Evolutionary conservation across 2,888 invertebrate genomes (phyloP).

Genomic region (Pachymerium ferrugineum): DNA sequence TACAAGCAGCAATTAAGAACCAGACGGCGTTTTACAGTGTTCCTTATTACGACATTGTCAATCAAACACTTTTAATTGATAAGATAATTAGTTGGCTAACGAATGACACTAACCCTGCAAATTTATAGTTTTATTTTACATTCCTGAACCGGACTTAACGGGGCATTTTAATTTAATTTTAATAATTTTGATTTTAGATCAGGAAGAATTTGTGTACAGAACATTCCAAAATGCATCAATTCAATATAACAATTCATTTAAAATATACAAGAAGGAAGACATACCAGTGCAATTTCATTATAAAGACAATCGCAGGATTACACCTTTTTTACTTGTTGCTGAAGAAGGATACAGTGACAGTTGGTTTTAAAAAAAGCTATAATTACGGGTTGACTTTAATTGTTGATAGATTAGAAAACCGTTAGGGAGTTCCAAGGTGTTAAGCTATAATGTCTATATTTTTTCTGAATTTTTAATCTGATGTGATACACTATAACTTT

Average conservation of each 20-base stretch:
- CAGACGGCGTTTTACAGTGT: slow-evolving; percentile 46
- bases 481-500: too few relatives aligned
- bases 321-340: slow-evolving; percentile 59
- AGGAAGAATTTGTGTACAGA: slow-evolving; percentile 34
- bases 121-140: slow-evolving; percentile 63
- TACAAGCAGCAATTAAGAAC: slow-evolving; percentile 51
- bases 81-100: slow-evolving; percentile 57
- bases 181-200: slow-evolving; percentile 9
- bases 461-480: too few relatives aligned
- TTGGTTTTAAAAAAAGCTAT: too few relatives aligned
- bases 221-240: slow-evolving; percentile 33
- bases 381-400: too few relatives aligned
- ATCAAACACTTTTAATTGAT: slow-evolving; percentile 51
- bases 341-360: slow-evolving; percentile 58
- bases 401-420: too few relatives aligned
- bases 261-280: slow-evolving; percentile 57
- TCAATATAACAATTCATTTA: not conserved
- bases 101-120: slow-evolving; percentile 57
- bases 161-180: slow-evolving; percentile 53
- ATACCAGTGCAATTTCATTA: slow-evolving; percentile 59
- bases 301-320: slow-evolving; percentile 56
- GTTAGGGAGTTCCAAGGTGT: too few relatives aligned
- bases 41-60: slow-evolving; percentile 42
- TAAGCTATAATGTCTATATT: too few relatives aligned
- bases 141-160: slow-evolving; percentile 62